Percentiles rank a stretch among this genome's conserved stretches.
phyloP scores from a whole-genome alignment of 2,888 invertebrate genomes.

The Bhutanitis thaidina region DNA sequence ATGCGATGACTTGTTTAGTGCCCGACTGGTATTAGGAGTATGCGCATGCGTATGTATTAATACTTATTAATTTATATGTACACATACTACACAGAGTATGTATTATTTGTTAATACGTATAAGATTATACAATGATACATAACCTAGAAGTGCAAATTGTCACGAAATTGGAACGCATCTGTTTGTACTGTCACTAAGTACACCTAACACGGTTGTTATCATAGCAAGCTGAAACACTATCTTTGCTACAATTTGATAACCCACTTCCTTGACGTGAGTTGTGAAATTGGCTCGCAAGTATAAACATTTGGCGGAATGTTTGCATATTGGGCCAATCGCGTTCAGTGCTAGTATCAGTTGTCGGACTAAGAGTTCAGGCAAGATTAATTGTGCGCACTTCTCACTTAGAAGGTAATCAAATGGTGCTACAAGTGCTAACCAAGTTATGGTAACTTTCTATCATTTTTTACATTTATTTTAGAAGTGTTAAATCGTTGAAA shows the following conservation, averaged over 20 bases:
- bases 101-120: no score
- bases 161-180: constrained; percentile 17
- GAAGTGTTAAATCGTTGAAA: no score
- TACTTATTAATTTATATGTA: no score
- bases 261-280: constrained; percentile 27
- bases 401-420: constrained; percentile 16
- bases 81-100: no score
- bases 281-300: constrained; percentile 24
- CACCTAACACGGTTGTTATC: constrained; percentile 19
- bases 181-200: constrained; percentile 17
- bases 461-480: no score
- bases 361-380: constrained; percentile 23
- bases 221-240: constrained; percentile 23
- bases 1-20: no score
- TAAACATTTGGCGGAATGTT: constrained; percentile 36
- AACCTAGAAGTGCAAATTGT: constrained; percentile 17
- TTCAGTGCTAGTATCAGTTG: constrained; percentile 41
- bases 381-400: constrained; percentile 15
- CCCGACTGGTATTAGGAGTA: no score
- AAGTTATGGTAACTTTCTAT: neutral
- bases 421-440: constrained; percentile 21
- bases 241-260: constrained; percentile 28
- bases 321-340: constrained; percentile 34
- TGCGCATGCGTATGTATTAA: no score
- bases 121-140: neutral